Base-by-base conservation (phyloP, 2,797 vertebrate genomes). In the Pitangus sulphuratus region DNA sequence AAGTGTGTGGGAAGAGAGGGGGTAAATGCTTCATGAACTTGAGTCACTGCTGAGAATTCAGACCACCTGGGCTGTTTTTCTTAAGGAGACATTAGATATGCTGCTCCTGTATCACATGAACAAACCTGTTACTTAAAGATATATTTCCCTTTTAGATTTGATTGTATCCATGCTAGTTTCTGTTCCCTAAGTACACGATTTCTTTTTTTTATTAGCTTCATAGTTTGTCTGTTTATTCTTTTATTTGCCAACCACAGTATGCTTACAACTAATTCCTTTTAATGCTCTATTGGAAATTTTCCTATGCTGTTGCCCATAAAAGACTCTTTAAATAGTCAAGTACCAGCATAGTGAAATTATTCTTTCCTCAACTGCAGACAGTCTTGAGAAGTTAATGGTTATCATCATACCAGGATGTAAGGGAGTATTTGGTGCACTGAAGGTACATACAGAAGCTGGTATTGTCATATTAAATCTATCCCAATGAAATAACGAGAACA, bases 181-280 rank as follows among this genome's bases (percentile, higher is more conserved):
- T 10, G 0, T 80, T 84, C 48, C 56, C 26, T 18, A 80, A 79
- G 45, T 60, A 39, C 6, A 2, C 26, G 7, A 22, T 53, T 84
- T 65, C 35, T 20, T 37, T 60, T 40, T 57, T 75, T 71, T 61
- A 64, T 82, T 87, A 51, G 18, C 40, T 62, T 77, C 11, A 5
- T 48, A 44, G 9, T 58, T 84, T 82, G 13, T 65, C 64, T 80
- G 31, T 13, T 86, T 79, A 42, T 89, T 89, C 39, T 80, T 91
- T 4, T 44, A 30, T 82, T 60, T 92, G 40, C 40, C 48, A 84
- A 33, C 15, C 13, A 51, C 64, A 64, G 7, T 62, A 45, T 47
- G 12, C 31, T 62, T 61, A 19, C 15, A 66, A 9, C 64, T 84
- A 71, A 60, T 57, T 84, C 50, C 18, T 83, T 48, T 4, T 37